phyloP scores from a whole-genome alignment of 2,888 invertebrate genomes.

The Hyalella azteca region DNA sequence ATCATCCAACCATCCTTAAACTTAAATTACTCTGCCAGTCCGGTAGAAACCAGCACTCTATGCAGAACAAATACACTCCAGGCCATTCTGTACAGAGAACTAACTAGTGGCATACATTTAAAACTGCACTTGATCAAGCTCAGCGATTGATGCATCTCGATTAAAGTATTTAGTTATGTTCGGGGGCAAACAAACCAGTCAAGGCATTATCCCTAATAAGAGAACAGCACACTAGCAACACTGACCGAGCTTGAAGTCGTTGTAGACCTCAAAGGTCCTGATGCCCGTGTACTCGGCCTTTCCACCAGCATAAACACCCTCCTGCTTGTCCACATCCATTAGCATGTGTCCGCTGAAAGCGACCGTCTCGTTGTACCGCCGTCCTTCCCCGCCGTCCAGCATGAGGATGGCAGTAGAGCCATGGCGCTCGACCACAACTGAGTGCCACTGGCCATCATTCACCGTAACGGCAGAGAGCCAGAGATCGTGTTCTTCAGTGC shows the following conservation, averaged over 20 bases:
- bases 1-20: too few species aligned
- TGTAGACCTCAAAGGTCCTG: slow-evolving; percentile 90
- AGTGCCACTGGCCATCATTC: slow-evolving; percentile 97
- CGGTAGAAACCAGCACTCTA: too few species aligned
- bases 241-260: slow-evolving; percentile 71
- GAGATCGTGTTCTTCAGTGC: slow-evolving; percentile 88
- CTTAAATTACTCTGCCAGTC: too few species aligned
- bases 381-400: slow-evolving; percentile 92
- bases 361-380: slow-evolving; percentile 91
- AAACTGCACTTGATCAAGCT: too few species aligned
- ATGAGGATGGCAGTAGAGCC: slow-evolving; percentile 91
- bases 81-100: too few species aligned
- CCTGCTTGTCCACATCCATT: slow-evolving; percentile 90
- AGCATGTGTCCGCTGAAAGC: slow-evolving; percentile 89
- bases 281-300: slow-evolving; percentile 95
- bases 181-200: too few species aligned
- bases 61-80: too few species aligned
- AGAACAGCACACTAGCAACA: too few species aligned
- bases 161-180: too few species aligned
- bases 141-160: too few species aligned
- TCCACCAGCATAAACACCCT: slow-evolving; percentile 93
- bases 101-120: too few species aligned
- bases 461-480: slow-evolving; percentile 89
- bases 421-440: slow-evolving; percentile 86
- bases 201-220: too few species aligned